Base-by-base conservation (phyloP, 2,113 vertebrate genomes). In the Hypocryptadius cinnamomeus region DNA sequence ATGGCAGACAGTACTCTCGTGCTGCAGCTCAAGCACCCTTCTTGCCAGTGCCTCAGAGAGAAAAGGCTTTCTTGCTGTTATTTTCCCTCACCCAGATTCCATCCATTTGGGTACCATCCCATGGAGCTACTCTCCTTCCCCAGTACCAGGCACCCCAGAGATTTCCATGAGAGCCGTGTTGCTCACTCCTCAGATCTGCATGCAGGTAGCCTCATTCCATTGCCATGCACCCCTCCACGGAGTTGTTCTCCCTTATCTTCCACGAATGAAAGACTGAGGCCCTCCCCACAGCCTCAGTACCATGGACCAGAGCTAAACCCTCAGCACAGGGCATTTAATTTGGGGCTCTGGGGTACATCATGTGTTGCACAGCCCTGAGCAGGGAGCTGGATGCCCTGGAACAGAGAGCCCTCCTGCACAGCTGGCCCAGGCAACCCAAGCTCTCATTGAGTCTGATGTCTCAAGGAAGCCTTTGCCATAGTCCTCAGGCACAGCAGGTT, bases 331-430 rank as follows among this genome's bases (percentile, higher is more conserved):
- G 6, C 22, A 50, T 24, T 44, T 37, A 51, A 7, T 59, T 2
- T 44, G 44, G 37, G 42, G 8, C 51, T 85, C 4, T 20, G 42
- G 15, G 24, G 47, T 51, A 13, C 19, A 30, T 25, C 15, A 20
- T 0, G 9, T 8, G 11, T 23, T 69, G 30, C 48, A 37, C 0
- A 3, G 28, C 25, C 2, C 1, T 25, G 33, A 33, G 73, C 8
- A 64, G 63, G 68, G 60, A 48, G 28, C 9, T 71, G 63, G 25
- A 17, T 53, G 31, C 7, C 33, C 20, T 54, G 53, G 77, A 28
- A 37, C 31, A 44, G 17, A 42, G 4, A 28, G 37, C 40, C 8
- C 22, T 59, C 39, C 63, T 48, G 44, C 63, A 50, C 13, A 18
- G 39, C 31, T 57, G n/a, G 10, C 33, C n/a, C 57, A n/a, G 39